These are phyloP conservation scores for Chromobotia macracanthus DNA, from an alignment of 2,797 vertebrate species.

Conservation along the genomic window DNA sequence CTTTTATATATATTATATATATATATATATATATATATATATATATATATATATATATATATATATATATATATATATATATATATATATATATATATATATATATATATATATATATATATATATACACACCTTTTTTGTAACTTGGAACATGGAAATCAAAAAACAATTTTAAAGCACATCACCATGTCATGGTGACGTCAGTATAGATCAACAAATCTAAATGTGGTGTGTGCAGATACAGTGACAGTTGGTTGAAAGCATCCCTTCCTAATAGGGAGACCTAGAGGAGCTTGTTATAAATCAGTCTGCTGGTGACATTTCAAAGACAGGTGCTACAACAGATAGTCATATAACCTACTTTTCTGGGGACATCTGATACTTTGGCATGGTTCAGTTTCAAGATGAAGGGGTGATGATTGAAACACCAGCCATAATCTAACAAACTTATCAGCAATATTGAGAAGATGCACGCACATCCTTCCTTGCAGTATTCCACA, in stretches of 20 bases:
- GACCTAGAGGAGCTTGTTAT: constrained; percentile 52
- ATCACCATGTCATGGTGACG: constrained; percentile 55
- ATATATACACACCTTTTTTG: too few species aligned
- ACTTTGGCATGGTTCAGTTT: constrained; percentile 28
- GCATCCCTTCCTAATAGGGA: constrained; percentile 71
- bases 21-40: too few species aligned
- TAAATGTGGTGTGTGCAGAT: constrained; percentile 74
- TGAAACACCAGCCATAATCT: constrained; percentile 16
- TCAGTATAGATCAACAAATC: constrained; percentile 66
- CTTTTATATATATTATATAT: too few species aligned
- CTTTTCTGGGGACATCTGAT: constrained; percentile 42
- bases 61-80: too few species aligned
- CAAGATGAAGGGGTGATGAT: constrained; percentile 33
- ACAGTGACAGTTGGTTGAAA: constrained; percentile 70
- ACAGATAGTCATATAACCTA: constrained; percentile 26
- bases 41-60: too few species aligned
- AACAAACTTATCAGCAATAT: constrained; percentile 37
- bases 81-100: too few species aligned
- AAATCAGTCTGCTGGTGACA: constrained; percentile 71
- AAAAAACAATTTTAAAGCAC: constrained; percentile 2
- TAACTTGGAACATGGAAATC: background rate
- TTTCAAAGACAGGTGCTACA: constrained; percentile 74
- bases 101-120: too few species aligned
- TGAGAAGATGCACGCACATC: constrained; percentile 75
- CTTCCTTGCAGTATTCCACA: constrained; percentile 87